Percentiles rank a stretch among this genome's conserved stretches.
Conservation (phyloP, 2,797 vertebrate genomes). For the Fratercula arctica region DNA sequence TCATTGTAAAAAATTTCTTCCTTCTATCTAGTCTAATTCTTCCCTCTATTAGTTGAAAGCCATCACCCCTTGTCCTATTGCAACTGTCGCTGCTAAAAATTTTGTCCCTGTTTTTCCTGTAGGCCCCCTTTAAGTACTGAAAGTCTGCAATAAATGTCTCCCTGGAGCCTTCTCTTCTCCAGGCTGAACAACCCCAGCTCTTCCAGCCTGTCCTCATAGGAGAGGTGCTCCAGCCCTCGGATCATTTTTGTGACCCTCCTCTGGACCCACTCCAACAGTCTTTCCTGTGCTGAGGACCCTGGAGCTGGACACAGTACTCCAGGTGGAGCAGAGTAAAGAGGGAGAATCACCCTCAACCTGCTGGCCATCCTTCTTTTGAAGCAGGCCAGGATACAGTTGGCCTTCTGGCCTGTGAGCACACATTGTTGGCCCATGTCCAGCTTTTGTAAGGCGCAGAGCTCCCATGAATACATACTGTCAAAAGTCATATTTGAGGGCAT, state of each 20-base stretch:
- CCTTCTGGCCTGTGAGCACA: neutral
- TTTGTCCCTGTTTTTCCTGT: neutral
- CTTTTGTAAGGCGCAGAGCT: neutral
- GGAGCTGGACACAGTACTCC: neutral
- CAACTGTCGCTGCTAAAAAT: neutral
- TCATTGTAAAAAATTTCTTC: neutral
- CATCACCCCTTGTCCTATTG: neutral
- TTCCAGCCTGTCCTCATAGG: neutral
- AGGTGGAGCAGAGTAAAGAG: neutral
- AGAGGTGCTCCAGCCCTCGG: neutral
- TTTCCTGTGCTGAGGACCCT: neutral
- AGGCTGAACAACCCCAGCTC: neutral
- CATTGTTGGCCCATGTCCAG: neutral
- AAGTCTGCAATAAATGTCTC: neutral
- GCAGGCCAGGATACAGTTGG: neutral
- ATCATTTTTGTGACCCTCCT: neutral
- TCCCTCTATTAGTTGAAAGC: neutral
- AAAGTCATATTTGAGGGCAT: neutral
- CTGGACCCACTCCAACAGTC: neutral
- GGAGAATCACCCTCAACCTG: neutral
- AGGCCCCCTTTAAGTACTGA: neutral
- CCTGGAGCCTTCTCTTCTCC: neutral
- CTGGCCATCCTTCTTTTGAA: neutral
- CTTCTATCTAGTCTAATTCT: neutral
- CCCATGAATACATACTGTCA: neutral